These are phyloP conservation scores for Drosophila demipolita DNA, from an alignment of 2,888 invertebrate genomes.

Conservation along the genomic window DNA sequence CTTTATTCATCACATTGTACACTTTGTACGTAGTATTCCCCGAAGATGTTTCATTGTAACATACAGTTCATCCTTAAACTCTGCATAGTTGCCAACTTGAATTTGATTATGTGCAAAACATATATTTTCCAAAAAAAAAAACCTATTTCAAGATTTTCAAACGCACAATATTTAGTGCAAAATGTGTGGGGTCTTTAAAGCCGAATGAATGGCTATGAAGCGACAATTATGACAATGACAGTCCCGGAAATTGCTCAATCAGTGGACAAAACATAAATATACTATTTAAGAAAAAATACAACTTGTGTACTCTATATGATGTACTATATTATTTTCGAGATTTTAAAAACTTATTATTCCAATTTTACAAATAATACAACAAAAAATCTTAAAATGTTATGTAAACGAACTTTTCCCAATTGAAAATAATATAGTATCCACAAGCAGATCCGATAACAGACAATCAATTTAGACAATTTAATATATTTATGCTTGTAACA, in stretches of 20 bases:
- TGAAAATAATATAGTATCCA: neutral
- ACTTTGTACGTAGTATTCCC: constrained; percentile 23
- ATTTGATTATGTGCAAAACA: constrained; percentile 31
- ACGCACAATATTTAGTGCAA: constrained; percentile 20
- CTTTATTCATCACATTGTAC: constrained; percentile 35
- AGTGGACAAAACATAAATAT: constrained; percentile 17
- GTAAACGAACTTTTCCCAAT: neutral
- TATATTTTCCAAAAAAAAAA: constrained; percentile 19
- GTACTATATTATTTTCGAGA: neutral
- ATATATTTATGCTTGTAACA: neutral
- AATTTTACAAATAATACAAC: neutral
- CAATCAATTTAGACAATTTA: neutral
- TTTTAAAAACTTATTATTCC: neutral
- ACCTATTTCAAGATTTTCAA: constrained; percentile 22
- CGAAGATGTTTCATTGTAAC: constrained; percentile 41
- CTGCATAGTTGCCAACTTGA: constrained; percentile 44
- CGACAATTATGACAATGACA: constrained; percentile 47
- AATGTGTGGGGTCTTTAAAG: constrained; percentile 43
- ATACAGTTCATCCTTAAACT: neutral
- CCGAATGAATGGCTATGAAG: constrained; percentile 1
- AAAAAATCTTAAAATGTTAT: neutral
- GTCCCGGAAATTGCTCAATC: constrained; percentile 70
- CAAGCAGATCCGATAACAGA: too few relatives aligned
- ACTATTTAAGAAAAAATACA: neutral
- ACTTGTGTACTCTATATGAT: neutral